Evolutionary conservation across 1,140 invertebrate species (phyloP).

Genomic region (Drosophila paulistorum): DNA sequence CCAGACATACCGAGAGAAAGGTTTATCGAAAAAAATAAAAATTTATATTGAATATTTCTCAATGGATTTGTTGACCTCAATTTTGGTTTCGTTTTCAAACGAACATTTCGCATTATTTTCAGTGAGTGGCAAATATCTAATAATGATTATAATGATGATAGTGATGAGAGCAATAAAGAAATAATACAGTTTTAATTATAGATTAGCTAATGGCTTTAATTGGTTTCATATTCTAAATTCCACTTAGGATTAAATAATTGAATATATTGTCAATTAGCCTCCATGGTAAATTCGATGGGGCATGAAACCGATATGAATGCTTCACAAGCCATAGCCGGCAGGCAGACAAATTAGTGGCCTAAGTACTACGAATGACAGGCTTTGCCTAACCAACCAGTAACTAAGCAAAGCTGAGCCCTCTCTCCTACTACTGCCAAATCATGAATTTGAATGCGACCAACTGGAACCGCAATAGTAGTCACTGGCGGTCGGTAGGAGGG

Average conservation of each 20-base stretch:
- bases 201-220: neutral
- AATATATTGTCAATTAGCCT: slow-evolving; percentile 22
- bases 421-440: slow-evolving; percentile 5
- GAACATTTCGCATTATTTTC: slow-evolving; percentile 5
- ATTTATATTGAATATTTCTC: slow-evolving; percentile 44
- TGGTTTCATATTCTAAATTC: neutral
- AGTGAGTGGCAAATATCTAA: slow-evolving; percentile 12
- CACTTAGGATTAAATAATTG: neutral
- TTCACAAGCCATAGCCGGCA: slow-evolving; percentile 25
- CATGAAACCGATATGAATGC: slow-evolving; percentile 50
- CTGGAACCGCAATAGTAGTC: slow-evolving; percentile 31
- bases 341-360: slow-evolving; percentile 23
- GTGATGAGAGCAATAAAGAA: neutral
- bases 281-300: slow-evolving; percentile 41
- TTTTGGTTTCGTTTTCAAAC: slow-evolving; percentile 20
- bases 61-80: slow-evolving; percentile 50
- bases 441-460: slow-evolving; percentile 30
- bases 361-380: slow-evolving; percentile 2
- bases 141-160: slow-evolving; percentile 1
- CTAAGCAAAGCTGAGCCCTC: neutral
- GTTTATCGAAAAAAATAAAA: slow-evolving; percentile 45
- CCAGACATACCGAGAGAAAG: slow-evolving; percentile 41
- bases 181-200: neutral
- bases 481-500: neutral
- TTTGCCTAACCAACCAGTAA: slow-evolving; percentile 3